A percentile compares a stretch with the other conserved stretches of the same genome.
These are phyloP conservation scores for Fringilla coelebs DNA, from an alignment of 2,797 vertebrate genomes.

Conservation along the genomic window DNA sequence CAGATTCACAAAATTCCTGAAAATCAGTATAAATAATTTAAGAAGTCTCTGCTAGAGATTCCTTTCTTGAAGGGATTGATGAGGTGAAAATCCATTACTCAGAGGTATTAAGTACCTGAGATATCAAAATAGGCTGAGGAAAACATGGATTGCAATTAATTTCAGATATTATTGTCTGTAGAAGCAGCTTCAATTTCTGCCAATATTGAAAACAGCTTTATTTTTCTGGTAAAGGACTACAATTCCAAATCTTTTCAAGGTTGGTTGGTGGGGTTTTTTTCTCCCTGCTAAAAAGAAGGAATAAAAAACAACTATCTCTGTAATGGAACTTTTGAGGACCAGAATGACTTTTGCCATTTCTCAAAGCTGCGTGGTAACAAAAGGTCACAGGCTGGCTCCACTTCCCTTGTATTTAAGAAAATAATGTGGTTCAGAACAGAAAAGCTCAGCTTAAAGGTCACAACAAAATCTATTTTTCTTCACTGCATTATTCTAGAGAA, in stretches of 20 bases:
- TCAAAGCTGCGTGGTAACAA: constrained; percentile 63
- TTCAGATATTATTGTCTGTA: not conserved
- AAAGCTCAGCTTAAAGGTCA: constrained; percentile 74
- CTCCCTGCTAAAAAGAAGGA: not conserved
- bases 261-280: accelerated
- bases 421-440: constrained; percentile 62
- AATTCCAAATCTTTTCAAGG: not conserved
- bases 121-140: not conserved
- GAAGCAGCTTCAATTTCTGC: not conserved
- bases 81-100: not conserved
- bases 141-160: not conserved
- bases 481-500: constrained; percentile 53
- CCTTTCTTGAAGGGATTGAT: not conserved
- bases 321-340: constrained; percentile 52
- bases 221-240: not conserved
- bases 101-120: not conserved
- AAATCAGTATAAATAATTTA: not conserved
- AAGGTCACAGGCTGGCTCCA: constrained; percentile 66
- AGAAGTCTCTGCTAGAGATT: not conserved
- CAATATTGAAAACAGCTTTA: not conserved
- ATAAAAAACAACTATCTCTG: not conserved
- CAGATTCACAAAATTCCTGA: not conserved
- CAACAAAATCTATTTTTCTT: constrained; percentile 62
- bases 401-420: constrained; percentile 62
- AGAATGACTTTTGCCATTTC: constrained; percentile 58